phyloP scores from a whole-genome alignment of 2,888 invertebrate genomes.

The Fissipunctia ypsillon region DNA sequence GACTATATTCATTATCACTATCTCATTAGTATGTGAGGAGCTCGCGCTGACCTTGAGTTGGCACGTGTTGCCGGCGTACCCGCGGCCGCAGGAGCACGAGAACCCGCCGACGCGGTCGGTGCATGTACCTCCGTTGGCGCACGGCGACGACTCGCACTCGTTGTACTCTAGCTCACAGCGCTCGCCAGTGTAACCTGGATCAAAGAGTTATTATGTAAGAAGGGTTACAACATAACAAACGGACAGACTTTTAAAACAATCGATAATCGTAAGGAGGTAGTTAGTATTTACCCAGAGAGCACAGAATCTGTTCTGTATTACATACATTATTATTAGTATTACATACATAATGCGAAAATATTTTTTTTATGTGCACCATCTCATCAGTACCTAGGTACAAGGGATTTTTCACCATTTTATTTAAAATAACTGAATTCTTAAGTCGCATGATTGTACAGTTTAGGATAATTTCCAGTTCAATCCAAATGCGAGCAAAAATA shows the following conservation, averaged over 20 bases:
- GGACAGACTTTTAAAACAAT: not conserved
- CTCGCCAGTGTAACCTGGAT: slow-evolving; percentile 92
- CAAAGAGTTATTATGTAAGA: not conserved
- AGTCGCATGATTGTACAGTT: not conserved
- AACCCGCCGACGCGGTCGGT: slow-evolving; percentile 93
- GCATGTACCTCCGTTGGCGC: slow-evolving; percentile 93
- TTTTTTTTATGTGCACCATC: not conserved
- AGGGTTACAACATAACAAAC: not conserved
- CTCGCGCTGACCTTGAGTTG: slow-evolving; percentile 91
- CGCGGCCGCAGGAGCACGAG: slow-evolving; percentile 92
- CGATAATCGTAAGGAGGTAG: not conserved
- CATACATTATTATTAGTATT: no score
- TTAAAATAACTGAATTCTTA: slow-evolving; percentile 2
- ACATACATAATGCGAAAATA: not conserved
- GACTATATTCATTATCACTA: slow-evolving; percentile 18
- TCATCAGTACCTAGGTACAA: not conserved
- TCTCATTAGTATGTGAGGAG: slow-evolving; percentile 25
- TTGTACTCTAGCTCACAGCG: slow-evolving; percentile 94
- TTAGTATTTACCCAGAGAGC: not conserved
- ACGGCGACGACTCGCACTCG: slow-evolving; percentile 94
- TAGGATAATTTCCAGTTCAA: slow-evolving; percentile 13
- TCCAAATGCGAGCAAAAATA: slow-evolving; percentile 15
- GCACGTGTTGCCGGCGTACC: slow-evolving; percentile 93
- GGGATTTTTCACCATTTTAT: not conserved
- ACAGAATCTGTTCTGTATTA: not conserved